Evolutionary conservation across 2,797 vertebrate species (phyloP).

Genomic region (Neosilurus hyrtlii): DNA sequence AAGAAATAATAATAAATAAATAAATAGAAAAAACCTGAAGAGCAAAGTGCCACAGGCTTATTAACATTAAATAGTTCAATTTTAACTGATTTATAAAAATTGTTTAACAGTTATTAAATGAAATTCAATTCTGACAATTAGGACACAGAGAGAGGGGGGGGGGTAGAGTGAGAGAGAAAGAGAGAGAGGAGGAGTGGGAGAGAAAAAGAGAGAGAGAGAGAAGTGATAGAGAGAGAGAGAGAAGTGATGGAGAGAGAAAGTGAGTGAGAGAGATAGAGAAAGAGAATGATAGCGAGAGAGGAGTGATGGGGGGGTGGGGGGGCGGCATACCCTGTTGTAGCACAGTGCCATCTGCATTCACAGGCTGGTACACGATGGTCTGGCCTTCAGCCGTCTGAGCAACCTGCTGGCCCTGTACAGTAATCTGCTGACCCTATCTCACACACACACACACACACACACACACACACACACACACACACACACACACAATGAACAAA

Average conservation of each 20-base stretch:
- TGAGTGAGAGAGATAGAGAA: no score
- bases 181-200: no score
- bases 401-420: constrained; percentile 94
- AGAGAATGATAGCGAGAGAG: background rate
- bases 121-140: background rate
- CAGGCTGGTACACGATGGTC: constrained; percentile 98
- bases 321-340: constrained; percentile 95
- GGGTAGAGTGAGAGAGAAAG: no score
- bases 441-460: constrained; percentile 19
- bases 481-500: background rate
- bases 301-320: background rate
- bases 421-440: constrained; percentile 88
- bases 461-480: constrained; percentile 11
- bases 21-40: background rate
- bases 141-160: no score
- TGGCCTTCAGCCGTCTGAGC: constrained; percentile 98
- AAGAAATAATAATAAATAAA: no score
- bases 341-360: constrained; percentile 95
- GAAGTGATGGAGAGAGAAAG: no score
- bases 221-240: no score
- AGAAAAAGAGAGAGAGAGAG: no score
- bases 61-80: background rate
- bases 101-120: constrained; percentile 11
- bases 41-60: background rate
- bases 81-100: background rate